Base-by-base conservation (phyloP, 1,140 invertebrate genomes). In the Metaphire vulgaris region DNA sequence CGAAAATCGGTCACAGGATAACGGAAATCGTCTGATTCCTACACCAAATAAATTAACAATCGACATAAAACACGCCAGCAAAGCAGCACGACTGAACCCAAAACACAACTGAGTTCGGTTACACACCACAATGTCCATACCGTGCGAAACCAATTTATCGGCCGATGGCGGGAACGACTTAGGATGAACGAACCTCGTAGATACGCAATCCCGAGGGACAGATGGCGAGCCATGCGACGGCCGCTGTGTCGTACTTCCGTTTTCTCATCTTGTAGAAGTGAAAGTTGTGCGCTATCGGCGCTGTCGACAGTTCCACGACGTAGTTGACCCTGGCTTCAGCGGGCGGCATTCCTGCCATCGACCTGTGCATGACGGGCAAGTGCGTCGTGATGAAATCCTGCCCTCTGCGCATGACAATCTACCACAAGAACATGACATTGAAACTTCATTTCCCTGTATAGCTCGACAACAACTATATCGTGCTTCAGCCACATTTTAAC, bases 271-370 rank as follows among this genome's bases (percentile, higher is more conserved):
- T 89, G 85, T 95, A 97, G 72, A 96, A 89, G 86, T 97, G 96
- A 64, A 95, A 91, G 87, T 96, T 97, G 80, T 93, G 93, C 80
- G 93, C 92, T 81, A 94, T 91, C 78, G 94, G 92, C 71, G 92
- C 86, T 73, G 90, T 88, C 81, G 93, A 93, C 67, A 94, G 92
- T 87, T 97, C 94, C 79, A 92, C 90, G 81, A 97, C 95, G 85
- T 93, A 97, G 79, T n/a, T n/a, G 21, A 32, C 33, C 83, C 96
- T 90, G 29, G 94, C 94, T 21, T 56, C 41, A 21, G 41, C 41
- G 6, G 41, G 41, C 21, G 41, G 21, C 41, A 56, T 6, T 56
- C 41, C 41, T 12, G 90, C 89, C 78, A 94, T 85, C 26, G 94
- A 92, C 56, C 89, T 87, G 82, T 92, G 91, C 79, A 90, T 83